Evolutionary conservation across 2,113 vertebrate genomes (phyloP).

Genomic region (Isichthys henryi): DNA sequence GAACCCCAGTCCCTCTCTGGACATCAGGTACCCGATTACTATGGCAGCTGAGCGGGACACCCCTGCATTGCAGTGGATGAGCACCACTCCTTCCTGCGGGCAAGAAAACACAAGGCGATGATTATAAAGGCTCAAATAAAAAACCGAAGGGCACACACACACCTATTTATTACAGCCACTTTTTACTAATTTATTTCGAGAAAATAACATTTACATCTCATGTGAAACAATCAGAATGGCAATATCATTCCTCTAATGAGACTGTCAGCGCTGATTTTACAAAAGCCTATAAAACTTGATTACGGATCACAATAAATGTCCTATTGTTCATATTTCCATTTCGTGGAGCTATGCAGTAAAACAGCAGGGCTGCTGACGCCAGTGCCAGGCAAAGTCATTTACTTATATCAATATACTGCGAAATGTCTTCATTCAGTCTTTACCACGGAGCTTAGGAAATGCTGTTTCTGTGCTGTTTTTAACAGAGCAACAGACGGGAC

Average conservation of each 20-base stretch:
- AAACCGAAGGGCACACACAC: not conserved
- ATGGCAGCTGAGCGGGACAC: slow-evolving; percentile 82
- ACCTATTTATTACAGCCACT: not conserved
- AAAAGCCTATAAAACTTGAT: not conserved
- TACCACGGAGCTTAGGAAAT: not conserved
- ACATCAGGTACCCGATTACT: slow-evolving; percentile 86
- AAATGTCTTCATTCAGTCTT: not conserved
- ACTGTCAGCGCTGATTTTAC: not conserved
- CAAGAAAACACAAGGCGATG: slow-evolving; percentile 25
- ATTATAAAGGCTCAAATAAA: not conserved
- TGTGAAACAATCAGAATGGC: not conserved
- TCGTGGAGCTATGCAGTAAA: not conserved
- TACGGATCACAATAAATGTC: not conserved
- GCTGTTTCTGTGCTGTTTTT: not conserved
- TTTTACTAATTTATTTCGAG: not conserved
- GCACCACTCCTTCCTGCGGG: slow-evolving; percentile 75
- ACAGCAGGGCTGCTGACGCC: not conserved
- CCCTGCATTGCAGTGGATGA: slow-evolving; percentile 91
- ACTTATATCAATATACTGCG: not conserved
- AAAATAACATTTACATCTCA: not conserved
- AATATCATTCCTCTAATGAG: not conserved
- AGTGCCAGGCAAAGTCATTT: not conserved
- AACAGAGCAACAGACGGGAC: not conserved
- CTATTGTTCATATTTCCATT: not conserved
- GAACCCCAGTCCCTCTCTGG: slow-evolving; percentile 71